Base-by-base conservation (phyloP, 2,888 invertebrate genomes). In the Gastracanthus pulcherrimus region DNA sequence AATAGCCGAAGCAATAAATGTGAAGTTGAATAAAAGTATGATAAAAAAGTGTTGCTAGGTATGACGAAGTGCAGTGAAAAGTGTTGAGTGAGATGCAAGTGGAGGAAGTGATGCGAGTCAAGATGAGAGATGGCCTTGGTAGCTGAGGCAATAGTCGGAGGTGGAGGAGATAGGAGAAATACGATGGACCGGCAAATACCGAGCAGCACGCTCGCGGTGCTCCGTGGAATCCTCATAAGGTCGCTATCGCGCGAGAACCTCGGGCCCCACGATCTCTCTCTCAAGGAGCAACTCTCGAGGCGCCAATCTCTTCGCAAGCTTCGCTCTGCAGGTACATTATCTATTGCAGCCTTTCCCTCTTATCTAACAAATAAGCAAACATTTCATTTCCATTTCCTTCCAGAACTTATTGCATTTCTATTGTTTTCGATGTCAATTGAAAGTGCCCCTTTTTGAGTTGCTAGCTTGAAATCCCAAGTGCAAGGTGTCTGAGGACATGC, bases 211-310 rank as follows among this genome's bases (percentile, higher is more conserved):
- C 91, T 94, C 81, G 93, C 93, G 84, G 92, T 93, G 84, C 92
- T 94, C 80, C 89, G 94, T 81, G 93, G 93, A 76, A 93, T 94
- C 85, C 92, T 94, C 76, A 93, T 94, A 85, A 92, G 92, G 82
- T 93, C 94, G 55, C 87, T 94, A 86, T 93, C 93, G 41, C 91
- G 92, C 83, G 94, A 94, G 90, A 94, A 94, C 89, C 92, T 94
- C 78, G 92, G 93, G 9, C 91, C 92, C 55, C 90, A 92, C 87
- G 93, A 93, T 86, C 88, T 92, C 70, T 87, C 90, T 77, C 89
- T 88, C 76, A 90, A 90, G 82, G 86, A 84, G 26, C 81, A 84
- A 38, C 80, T 85, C 51, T 79, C 84, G 71, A 87, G 87, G 82
- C 87, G 86, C 76, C 88, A 75, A 23, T 48, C 67, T 3, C 51